These are phyloP conservation scores for Mimumesa dahlbomi DNA, from an alignment of 2,888 invertebrate genomes.

Conservation along the genomic window DNA sequence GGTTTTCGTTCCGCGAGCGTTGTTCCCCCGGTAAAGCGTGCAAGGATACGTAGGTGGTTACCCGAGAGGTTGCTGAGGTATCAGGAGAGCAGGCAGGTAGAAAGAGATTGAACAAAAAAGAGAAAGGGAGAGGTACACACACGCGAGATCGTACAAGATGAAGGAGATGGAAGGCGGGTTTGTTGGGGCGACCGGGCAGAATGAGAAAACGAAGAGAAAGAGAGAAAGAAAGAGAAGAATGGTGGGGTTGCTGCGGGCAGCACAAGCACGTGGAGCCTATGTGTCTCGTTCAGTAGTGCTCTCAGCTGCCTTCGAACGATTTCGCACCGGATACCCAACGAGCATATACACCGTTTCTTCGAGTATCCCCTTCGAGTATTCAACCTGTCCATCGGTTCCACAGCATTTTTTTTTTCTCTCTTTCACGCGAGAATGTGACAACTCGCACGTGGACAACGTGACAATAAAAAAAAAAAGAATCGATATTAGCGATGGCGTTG, in stretches of 20 bases:
- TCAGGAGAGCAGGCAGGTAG: slow-evolving; percentile 60
- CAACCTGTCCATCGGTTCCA: too few relatives aligned
- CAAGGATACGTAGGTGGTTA: slow-evolving; percentile 65
- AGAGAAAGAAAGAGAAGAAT: slow-evolving; percentile 56
- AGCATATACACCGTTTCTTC: slow-evolving; percentile 5
- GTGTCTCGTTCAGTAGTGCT: slow-evolving; percentile 75
- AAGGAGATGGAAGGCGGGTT: slow-evolving; percentile 15
- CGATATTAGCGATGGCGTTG: slow-evolving; percentile 33
- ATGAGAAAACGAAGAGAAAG: slow-evolving; percentile 54
- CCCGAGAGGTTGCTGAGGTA: slow-evolving; percentile 47
- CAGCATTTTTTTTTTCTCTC: slow-evolving; percentile 8
- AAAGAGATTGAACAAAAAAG: slow-evolving; percentile 39
- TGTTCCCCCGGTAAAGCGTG: too few relatives aligned
- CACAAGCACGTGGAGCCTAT: slow-evolving; percentile 76
- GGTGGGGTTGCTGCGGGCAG: slow-evolving; percentile 71
- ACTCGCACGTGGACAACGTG: slow-evolving; percentile 9
- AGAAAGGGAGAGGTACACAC: slow-evolving; percentile 50
- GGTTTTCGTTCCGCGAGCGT: slow-evolving; percentile 38
- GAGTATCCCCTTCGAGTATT: background rate
- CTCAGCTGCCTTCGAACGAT: slow-evolving; percentile 73
- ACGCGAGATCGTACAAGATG: slow-evolving; percentile 29
- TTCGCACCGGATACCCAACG: slow-evolving; percentile 64
- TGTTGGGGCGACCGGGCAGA: slow-evolving; percentile 38
- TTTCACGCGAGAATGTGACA: slow-evolving; percentile 48
- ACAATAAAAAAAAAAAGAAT: background rate